These are phyloP conservation scores for Polylopha cassiicola DNA, from an alignment of 2,888 invertebrate species.

Conservation along the genomic window DNA sequence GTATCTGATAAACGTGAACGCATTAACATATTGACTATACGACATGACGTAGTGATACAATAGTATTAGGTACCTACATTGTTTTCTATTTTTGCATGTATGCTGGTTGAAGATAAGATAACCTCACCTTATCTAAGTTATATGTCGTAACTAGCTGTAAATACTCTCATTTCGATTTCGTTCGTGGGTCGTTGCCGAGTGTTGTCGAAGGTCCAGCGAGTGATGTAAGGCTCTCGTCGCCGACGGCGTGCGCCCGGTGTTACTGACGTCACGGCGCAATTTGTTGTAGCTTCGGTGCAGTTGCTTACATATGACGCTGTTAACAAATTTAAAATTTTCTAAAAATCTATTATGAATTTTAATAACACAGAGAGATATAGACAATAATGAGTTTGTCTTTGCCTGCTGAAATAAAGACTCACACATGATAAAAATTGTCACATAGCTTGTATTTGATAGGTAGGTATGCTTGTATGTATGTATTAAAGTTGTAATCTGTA, in stretches of 20 bases:
- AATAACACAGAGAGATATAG: constrained; percentile 3
- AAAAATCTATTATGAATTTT: background rate
- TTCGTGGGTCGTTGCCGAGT: constrained; percentile 29
- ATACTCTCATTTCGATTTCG: constrained; percentile 15
- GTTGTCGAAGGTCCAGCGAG: constrained; percentile 52
- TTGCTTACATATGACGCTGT: constrained; percentile 42
- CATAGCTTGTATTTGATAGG: too few relatives aligned
- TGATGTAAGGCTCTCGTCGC: constrained; percentile 34
- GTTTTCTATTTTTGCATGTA: too few relatives aligned
- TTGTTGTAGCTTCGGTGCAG: constrained; percentile 35
- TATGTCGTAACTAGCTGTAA: too few relatives aligned
- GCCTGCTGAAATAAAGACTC: constrained; percentile 1
- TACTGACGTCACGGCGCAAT: constrained; percentile 20
- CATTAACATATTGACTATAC: too few relatives aligned
- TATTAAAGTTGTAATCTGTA: too few relatives aligned
- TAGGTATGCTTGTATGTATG: too few relatives aligned
- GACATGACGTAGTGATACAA: too few relatives aligned
- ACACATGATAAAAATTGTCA: too few relatives aligned
- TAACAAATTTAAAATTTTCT: constrained; percentile 28
- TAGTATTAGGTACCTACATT: too few relatives aligned
- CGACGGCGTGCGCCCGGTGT: constrained; percentile 25
- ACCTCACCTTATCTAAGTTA: background rate
- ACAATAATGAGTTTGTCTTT: too few relatives aligned
- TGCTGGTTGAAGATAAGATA: background rate
- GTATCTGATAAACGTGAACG: too few relatives aligned